Evolutionary conservation across 92 coral and sea anemone species (phyloP), one percentile per base, ranked within the genome.

Genomic region (Phenganax stokvisi): DNA sequence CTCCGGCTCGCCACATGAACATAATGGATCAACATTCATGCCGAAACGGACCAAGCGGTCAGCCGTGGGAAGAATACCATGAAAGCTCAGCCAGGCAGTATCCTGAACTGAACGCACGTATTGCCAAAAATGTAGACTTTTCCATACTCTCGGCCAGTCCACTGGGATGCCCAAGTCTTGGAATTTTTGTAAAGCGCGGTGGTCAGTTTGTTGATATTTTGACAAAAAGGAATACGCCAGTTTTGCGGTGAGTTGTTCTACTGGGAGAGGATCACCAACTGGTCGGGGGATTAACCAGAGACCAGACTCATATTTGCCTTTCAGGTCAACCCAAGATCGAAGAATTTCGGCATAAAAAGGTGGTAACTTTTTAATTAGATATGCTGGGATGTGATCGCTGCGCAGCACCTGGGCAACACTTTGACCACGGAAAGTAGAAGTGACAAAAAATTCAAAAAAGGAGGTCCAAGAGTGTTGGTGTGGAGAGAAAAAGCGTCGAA

Each of bases 31-130:
- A 10, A 56, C 51, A 5, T 16, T 55, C 51, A 15, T 20, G 3
- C 71, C 71, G 44, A 55, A 76, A 29, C 66, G 69, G 10, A 76
- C 29, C 6, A 76, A 70, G 12, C 81, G 81, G 8, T 54, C 81
- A 3, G 77, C 77, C 9, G 77, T 72, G 6, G 57, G 61, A 13
- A 72, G 37, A 6, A 72, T 56, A 7, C 81, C 66, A 9, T 76
- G 81, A 17, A 31, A 20, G 9, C 12, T 8, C 7, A 10, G 12
- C 81, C 81, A 76, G 9, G 28, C 11, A 2, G 69, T 60, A 31
- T 56, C 64, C 12, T 27, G 53, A 4, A 56, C 54, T 3, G 70
- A 29, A 9, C 81, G 31, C n/a, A 37, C 58, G 28, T 4, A 60
- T 6, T 51, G 10, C 81, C 76, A 72, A 12, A 72, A 3, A 37